These are phyloP conservation scores for Oryzaephilus surinamensis DNA, from an alignment of 1,140 invertebrate species.

Conservation along the genomic window DNA sequence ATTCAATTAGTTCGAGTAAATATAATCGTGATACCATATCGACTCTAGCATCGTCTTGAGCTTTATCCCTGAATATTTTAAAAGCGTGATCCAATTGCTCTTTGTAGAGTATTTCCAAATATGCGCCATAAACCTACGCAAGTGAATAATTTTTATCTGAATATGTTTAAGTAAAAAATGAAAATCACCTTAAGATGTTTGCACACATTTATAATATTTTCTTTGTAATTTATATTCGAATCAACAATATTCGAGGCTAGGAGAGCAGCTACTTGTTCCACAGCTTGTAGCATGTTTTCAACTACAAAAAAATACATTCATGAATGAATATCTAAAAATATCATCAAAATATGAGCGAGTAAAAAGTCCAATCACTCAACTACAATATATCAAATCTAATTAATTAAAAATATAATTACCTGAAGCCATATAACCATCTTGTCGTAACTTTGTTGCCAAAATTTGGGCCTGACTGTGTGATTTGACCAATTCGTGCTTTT, in stretches of 20 bases:
- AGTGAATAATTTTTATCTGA: not conserved
- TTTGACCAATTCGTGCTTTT: conserved; percentile 33
- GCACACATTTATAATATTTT: conserved; percentile 33
- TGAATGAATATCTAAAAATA: not conserved
- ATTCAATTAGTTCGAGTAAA: conserved; percentile 78
- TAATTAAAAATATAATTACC: conserved; percentile 28
- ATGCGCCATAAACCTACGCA: conserved; percentile 33
- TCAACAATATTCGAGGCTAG: conserved; percentile 24
- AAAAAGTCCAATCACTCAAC: not conserved
- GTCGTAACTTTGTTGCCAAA: conserved; percentile 32
- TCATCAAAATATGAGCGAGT: not conserved
- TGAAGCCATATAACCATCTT: conserved; percentile 35
- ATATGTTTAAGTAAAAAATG: conserved; percentile 1
- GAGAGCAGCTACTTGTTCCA: conserved; percentile 33
- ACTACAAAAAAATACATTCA: conserved; percentile 24
- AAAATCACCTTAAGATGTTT: conserved; percentile 32
- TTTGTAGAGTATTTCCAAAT: conserved; percentile 36
- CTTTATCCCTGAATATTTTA: conserved; percentile 75
- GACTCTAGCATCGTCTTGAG: conserved; percentile 64
- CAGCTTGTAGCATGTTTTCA: conserved; percentile 33
- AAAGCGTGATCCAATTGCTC: conserved; percentile 62
- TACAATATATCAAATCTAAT: no score
- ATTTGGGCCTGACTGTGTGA: conserved; percentile 34
- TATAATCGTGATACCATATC: conserved; percentile 71
- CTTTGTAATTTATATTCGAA: conserved; percentile 22